Evolutionary conservation across 2,797 vertebrate species (phyloP), one percentile per base, ranked within the genome.

Genomic region (Ambastaia sidthimunki): DNA sequence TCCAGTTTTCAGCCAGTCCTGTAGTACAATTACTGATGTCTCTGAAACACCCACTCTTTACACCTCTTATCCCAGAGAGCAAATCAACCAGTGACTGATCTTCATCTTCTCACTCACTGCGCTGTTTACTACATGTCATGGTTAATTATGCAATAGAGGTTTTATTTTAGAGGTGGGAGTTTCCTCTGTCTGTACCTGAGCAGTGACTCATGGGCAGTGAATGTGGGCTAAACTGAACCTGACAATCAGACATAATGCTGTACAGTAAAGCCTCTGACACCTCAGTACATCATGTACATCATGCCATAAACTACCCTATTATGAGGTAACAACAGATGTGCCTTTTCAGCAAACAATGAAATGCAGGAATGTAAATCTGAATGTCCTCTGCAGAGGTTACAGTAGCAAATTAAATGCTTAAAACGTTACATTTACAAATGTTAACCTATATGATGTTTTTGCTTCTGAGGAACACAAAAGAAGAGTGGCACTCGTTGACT

Each of bases 141-240:
- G 23, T 31, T 69, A 48, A 59, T 59, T 69, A 48, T 47, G 23
- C 75, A 77, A 12, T 31, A 69, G 37, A 48, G 54, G 11, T 47
- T 47, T 69, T 34, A 69, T 59, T 21, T 31, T 69, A 21, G 23
- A 47, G 65, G 65, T 69, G 54, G 65, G 54, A 77, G 44, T 59
- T 68, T 57, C 21, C 74, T 76, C 65, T 47, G 50, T 76, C 63
- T 76, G 52, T 77, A 60, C 75, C 52, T 77, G 54, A 48, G 37
- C 65, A 69, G 13, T 77, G 65, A 77, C 66, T 69, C 75, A 77
- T 59, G 54, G 2, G 7, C 59, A 21, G 1, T 77, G 54, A 69
- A 77, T 69, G 65, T 34, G 19, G 65, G 37, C 21, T 76, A 15
- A 47, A 76, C 52, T 10, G 18, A 57, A n/a, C 11, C 41, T 77